phyloP scores from a whole-genome alignment of 2,113 vertebrate genomes.

The Dasypus novemcinctus region DNA sequence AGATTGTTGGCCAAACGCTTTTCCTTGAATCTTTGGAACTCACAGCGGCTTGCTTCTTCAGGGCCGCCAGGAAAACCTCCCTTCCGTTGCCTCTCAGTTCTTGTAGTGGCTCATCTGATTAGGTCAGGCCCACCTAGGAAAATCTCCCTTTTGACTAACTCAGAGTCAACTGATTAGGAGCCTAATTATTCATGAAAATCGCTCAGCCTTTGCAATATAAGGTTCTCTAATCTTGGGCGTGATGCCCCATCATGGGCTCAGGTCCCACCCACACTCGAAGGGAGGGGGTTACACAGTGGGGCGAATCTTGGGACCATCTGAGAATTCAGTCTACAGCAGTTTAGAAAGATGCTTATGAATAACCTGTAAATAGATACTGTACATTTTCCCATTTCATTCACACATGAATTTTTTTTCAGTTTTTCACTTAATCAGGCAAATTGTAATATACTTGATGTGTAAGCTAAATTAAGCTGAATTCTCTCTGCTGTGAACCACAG shows the following conservation, averaged over 20 bases:
- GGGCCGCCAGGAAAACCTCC: not conserved
- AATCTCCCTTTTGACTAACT: not conserved
- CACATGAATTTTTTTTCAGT: not conserved
- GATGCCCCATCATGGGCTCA: not conserved
- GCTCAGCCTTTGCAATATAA: not conserved
- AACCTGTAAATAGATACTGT: not conserved
- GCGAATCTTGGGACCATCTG: not conserved
- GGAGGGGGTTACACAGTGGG: not conserved
- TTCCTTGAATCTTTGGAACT: not conserved
- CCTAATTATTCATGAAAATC: constrained; percentile 3
- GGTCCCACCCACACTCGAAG: not conserved
- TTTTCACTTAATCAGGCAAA: not conserved
- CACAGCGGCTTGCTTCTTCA: not conserved
- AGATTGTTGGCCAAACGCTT: not conserved
- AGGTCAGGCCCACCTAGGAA: not conserved
- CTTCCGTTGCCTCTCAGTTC: not conserved
- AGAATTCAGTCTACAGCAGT: not conserved
- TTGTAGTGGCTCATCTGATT: not conserved
- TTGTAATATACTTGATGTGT: not conserved
- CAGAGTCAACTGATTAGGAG: not conserved
- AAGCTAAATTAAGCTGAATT: not conserved
- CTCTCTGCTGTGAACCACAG: not conserved
- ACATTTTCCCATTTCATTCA: not conserved
- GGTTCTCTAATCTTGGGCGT: not conserved
- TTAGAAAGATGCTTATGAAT: not conserved